Conservation (phyloP, 2,113 vertebrate genomes). For the Apteryx mantelli region DNA sequence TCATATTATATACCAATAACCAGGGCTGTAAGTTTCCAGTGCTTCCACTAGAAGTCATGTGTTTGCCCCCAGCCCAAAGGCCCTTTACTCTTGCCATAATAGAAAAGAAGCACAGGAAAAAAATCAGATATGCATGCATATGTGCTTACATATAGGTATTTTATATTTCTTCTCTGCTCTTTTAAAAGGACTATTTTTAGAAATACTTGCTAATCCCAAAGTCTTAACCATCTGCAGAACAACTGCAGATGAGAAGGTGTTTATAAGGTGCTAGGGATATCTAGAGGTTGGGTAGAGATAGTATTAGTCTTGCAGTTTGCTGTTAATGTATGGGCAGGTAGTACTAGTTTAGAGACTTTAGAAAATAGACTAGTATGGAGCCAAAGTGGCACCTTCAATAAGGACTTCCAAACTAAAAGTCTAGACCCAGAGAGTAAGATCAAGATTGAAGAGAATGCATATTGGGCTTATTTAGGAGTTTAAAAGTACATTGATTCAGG, state of each 20-base stretch:
- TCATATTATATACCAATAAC: not conserved
- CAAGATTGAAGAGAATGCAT: not conserved
- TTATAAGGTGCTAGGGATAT: not conserved
- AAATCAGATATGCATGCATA: not conserved
- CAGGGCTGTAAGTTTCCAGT: not conserved
- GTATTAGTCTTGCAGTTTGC: not conserved
- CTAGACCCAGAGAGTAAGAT: not conserved
- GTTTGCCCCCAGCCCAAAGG: not conserved
- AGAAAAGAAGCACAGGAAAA: not conserved
- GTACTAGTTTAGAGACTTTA: not conserved
- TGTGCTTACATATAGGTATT: not conserved
- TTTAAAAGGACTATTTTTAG: not conserved
- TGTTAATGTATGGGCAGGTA: not conserved
- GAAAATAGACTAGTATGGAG: not conserved
- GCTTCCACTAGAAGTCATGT: not conserved
- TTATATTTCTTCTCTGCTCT: not conserved
- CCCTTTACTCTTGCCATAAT: not conserved
- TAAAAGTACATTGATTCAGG: not conserved
- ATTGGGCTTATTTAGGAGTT: not conserved
- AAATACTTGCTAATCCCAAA: not conserved
- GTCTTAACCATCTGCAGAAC: not conserved
- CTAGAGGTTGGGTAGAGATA: not conserved
- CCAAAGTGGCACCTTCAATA: not conserved
- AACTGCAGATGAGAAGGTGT: not conserved
- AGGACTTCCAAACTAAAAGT: not conserved